A percentile compares a stretch with the other conserved stretches of the same genome.
Conservation (phyloP, 2,797 vertebrate species). For the Siniperca obscura region DNA sequence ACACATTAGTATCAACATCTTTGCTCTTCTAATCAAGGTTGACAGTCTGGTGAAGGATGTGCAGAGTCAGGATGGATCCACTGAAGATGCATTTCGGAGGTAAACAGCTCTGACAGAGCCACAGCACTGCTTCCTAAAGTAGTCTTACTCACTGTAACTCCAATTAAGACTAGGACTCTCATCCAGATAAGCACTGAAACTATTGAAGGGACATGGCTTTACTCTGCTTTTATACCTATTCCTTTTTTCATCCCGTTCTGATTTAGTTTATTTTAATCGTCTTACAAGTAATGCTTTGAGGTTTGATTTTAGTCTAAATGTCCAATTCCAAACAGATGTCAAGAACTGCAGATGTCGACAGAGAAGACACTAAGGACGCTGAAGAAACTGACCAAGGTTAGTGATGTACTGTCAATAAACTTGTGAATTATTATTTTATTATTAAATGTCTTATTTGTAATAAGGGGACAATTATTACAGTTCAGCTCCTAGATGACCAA, state of each 20-base stretch:
- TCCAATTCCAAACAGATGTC: slow-evolving; percentile 73
- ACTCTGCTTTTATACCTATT: neutral
- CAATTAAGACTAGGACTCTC: neutral
- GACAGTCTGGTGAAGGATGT: slow-evolving; percentile 71
- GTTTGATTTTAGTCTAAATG: neutral
- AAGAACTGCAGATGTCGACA: slow-evolving; percentile 74
- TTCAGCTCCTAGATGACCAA: neutral
- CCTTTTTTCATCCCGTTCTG: neutral
- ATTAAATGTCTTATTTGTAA: neutral
- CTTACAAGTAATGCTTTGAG: neutral
- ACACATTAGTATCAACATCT: neutral
- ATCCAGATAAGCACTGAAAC: neutral
- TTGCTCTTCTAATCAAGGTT: slow-evolving; percentile 60
- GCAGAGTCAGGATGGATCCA: slow-evolving; percentile 39
- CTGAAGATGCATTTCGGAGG: slow-evolving; percentile 67
- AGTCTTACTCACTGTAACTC: neutral
- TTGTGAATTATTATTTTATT: neutral
- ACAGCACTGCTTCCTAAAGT: neutral
- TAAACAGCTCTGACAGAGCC: slow-evolving; percentile 30
- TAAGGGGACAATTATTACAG: neutral
- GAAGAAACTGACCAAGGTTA: slow-evolving; percentile 83
- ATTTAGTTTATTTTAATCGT: neutral
- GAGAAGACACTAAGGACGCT: slow-evolving; percentile 74
- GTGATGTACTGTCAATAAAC: slow-evolving; percentile 1
- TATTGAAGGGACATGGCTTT: neutral